Percentiles rank a stretch among this genome's conserved stretches.
These are phyloP conservation scores for Zaprionus kolodkinae DNA, from an alignment of 1,140 invertebrate genomes.

Conservation along the genomic window DNA sequence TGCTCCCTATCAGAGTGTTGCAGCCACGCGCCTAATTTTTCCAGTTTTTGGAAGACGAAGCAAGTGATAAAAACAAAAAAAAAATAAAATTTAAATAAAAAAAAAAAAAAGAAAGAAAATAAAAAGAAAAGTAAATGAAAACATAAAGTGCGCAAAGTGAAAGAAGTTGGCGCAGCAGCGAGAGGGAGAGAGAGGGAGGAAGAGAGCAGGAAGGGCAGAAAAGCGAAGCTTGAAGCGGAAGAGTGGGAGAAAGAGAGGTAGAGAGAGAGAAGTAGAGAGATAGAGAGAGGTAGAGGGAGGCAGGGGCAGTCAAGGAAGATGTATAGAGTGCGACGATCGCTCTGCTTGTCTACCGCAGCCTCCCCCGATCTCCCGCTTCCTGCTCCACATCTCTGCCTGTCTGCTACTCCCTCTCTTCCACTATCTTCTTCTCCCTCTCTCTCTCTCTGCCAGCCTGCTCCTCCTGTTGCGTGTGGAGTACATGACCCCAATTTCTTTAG, in stretches of 20 bases:
- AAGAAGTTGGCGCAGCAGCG: background rate
- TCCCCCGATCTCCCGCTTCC: background rate
- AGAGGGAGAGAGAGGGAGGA: too few relatives aligned
- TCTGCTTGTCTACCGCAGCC: slow-evolving; percentile 12
- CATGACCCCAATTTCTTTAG: slow-evolving; percentile 82
- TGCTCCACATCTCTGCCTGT: too few relatives aligned
- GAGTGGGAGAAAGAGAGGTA: background rate
- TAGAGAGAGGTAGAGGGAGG: too few relatives aligned
- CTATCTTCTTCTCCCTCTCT: too few relatives aligned
- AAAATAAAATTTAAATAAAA: slow-evolving; percentile 14
- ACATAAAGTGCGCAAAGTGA: slow-evolving; percentile 16
- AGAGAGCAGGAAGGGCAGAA: background rate
- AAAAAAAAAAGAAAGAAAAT: slow-evolving; percentile 22
- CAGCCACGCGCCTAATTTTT: slow-evolving; percentile 75
- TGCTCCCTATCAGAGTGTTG: slow-evolving; percentile 16
- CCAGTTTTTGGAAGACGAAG: slow-evolving; percentile 45
- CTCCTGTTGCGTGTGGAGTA: slow-evolving; percentile 63
- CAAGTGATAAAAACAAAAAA: slow-evolving; percentile 3
- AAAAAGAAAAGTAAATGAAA: slow-evolving; percentile 19
- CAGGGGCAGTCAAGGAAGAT: background rate
- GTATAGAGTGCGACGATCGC: background rate
- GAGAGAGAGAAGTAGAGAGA: background rate
- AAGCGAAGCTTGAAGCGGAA: background rate
- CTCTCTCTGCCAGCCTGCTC: too few relatives aligned
- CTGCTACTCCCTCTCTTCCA: too few relatives aligned